Evolutionary conservation across 2,888 invertebrate genomes (phyloP).

Genomic region (Drosophila limbata): DNA sequence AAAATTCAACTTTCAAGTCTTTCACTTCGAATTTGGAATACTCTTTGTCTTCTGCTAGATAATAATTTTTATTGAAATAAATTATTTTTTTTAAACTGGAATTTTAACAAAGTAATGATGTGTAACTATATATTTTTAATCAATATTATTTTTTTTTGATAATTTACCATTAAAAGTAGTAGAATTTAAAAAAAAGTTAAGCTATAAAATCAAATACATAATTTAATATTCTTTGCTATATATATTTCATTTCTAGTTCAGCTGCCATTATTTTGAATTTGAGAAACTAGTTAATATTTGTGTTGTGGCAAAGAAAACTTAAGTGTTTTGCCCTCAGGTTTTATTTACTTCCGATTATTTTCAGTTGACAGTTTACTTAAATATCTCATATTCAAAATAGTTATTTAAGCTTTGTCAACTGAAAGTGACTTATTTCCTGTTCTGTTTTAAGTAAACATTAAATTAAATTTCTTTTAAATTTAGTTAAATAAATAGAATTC

Average conservation of each 20-base stretch:
- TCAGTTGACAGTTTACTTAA: background rate
- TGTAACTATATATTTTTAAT: too few relatives aligned
- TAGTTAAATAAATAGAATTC: background rate
- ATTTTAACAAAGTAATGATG: background rate
- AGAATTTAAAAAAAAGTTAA: background rate
- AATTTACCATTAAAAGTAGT: background rate
- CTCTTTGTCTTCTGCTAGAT: conserved; percentile 4
- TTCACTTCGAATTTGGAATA: conserved; percentile 11
- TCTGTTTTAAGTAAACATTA: background rate
- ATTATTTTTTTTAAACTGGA: background rate
- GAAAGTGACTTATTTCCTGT: background rate
- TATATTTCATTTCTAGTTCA: background rate
- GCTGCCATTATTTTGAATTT: background rate
- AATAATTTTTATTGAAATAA: background rate
- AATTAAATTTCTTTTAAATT: background rate
- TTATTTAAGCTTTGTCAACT: background rate
- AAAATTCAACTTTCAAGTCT: background rate
- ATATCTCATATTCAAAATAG: background rate
- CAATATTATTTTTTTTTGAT: background rate
- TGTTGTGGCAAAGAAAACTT: background rate
- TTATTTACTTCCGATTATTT: background rate
- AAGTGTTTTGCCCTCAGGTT: background rate
- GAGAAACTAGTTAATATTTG: background rate
- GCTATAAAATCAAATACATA: background rate
- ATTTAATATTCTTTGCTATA: background rate